phyloP scores from a whole-genome alignment of 2,888 invertebrate genomes.

The Agrypnus murinus region DNA sequence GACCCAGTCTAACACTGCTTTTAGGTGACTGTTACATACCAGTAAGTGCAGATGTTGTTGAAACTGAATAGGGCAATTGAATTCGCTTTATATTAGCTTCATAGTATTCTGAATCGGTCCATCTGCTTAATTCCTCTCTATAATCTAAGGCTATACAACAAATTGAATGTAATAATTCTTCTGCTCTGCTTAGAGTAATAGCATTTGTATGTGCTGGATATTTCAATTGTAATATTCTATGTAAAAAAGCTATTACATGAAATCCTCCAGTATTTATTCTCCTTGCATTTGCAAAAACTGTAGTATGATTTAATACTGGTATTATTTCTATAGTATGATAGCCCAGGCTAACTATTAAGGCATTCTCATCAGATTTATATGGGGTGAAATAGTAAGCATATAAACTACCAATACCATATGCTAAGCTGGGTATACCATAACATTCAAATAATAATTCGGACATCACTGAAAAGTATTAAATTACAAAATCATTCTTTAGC shows the following conservation, averaged over 20 bases:
- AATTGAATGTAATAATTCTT: slow-evolving; percentile 89
- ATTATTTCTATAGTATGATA: slow-evolving; percentile 92
- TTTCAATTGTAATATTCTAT: slow-evolving; percentile 91
- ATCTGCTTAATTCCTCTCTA: slow-evolving; percentile 83
- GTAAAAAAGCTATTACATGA: slow-evolving; percentile 89
- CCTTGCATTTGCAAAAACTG: slow-evolving; percentile 81
- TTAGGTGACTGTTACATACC: no score
- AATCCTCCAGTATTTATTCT: slow-evolving; percentile 92
- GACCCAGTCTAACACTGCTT: no score
- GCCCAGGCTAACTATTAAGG: slow-evolving; percentile 88
- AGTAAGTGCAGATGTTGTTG: slow-evolving; percentile 78
- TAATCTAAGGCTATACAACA: slow-evolving; percentile 87
- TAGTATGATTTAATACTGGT: slow-evolving; percentile 83
- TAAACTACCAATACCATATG: slow-evolving; percentile 91
- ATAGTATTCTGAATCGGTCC: slow-evolving; percentile 89
- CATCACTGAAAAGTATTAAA: slow-evolving; percentile 81
- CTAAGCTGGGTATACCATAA: slow-evolving; percentile 88
- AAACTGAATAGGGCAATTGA: slow-evolving; percentile 87
- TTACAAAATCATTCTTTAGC: no score
- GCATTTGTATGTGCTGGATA: slow-evolving; percentile 94
- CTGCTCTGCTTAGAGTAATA: slow-evolving; percentile 89
- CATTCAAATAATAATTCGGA: slow-evolving; percentile 95
- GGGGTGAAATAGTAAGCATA: slow-evolving; percentile 80
- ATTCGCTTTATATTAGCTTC: slow-evolving; percentile 88
- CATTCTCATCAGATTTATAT: slow-evolving; percentile 75